Evolutionary conservation across 2,888 invertebrate genomes (phyloP), one percentile per base, ranked within the genome.

Genomic region (Spisula solida): DNA sequence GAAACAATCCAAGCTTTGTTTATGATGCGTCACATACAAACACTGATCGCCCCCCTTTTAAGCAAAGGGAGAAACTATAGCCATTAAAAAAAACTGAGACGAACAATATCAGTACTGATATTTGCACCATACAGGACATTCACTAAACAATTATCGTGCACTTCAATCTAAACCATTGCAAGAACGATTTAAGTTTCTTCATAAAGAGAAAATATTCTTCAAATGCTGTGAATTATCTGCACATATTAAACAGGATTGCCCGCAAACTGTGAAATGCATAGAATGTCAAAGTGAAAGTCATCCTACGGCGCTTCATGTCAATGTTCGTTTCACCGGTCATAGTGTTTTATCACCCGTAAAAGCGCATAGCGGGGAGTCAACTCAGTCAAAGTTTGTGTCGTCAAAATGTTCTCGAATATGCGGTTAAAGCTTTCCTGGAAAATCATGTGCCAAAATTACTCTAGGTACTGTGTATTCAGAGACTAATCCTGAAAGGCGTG

Each of bases 181-280:
- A 66, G 70, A 83, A 70, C 66, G 29, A 60, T 34, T 31, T 8
- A 83, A 5, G 18, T 80, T 85, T 85, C 80, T 85, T 2, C 55
- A 2, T 34, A 80, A 85, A 79, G 78, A 85, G 18, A 85, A 80
- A n/a, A 55, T 85, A 48, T 85, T 55, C 34, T 85, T 51, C 78
- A 25, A 51, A 51, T 79, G 79, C 25, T 41, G 31, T 55, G 14
- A 14, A 55, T 79, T 60, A 51, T 12, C 55, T 4, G n/a, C 51
- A 29, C 85, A 78, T 56, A 78, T 29, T 25, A 48, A 47, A 29
- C 75, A 47, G n/a, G 34, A 84, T 84, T 84, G 84, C 66, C 47
- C 41, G n/a, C n/a, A n/a, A n/a, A n/a, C n/a, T n/a, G n/a, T n/a
- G n/a, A n/a, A n/a, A n/a, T n/a, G n/a, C n/a, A 70, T 29, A 48